Base-by-base conservation (phyloP, 1,140 invertebrate species). In the Drosophila kurseongensis region DNA sequence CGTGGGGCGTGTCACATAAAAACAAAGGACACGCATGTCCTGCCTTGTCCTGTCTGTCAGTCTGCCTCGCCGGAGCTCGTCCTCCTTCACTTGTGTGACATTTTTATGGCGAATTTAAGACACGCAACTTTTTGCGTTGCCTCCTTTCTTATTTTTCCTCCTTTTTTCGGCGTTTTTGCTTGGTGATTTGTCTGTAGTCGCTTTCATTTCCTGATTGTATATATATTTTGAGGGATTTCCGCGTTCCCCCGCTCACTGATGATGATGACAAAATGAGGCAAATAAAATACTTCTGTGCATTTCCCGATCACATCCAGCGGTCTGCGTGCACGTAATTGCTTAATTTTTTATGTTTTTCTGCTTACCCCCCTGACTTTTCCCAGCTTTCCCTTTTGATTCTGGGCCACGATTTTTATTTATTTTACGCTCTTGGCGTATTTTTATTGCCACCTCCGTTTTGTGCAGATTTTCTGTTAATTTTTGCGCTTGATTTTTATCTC, bases 61-160 rank as follows among this genome's bases (percentile, higher is more conserved):
- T 84, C 62, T 78, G 38, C 23, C 41, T 16, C 12, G 47, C 18
- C 35, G 56, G 10, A 29, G 45, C 45, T 44, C 16, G 71, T 52
- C 48, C 72, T 55, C 47, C 57, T 68, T 67, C 62, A 51, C 52
- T 63, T 63, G 67, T 90, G 82, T 78, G 86, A 90, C 86, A 90
- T 79, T 90, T 90, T 83, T 78, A 90, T 90, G 86, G 73, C 72
- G 66, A 90, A 86, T 90, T 90, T 82, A 80, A 90, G 82, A 77
- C 86, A 90, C 86, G 86, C 86, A 90, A 90, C 68, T 75, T 80
- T 72, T 78, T 79, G 27, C 47, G 13, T 40, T 40, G 44, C 38
- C 36, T 45, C n/a, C 14, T 10, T 29, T 41, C 48, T 68, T 61
- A 40, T 51, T 32, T 45, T 45, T 58, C 16, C 67, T 54, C 36